These are phyloP conservation scores for Teleiodes luculella DNA, from an alignment of 2,888 invertebrate genomes.

Conservation along the genomic window DNA sequence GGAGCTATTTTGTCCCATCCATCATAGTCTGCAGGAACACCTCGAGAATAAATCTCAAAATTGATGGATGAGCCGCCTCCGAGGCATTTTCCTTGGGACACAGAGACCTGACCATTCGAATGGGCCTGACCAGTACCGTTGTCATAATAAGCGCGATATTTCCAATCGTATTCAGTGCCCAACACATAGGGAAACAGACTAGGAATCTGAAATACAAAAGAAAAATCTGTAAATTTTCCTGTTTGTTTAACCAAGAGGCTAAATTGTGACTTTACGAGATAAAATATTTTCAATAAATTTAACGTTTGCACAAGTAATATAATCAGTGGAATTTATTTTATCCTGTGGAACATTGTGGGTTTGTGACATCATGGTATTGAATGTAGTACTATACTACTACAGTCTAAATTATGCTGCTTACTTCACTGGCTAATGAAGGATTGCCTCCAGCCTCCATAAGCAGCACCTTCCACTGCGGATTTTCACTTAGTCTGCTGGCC, in stretches of 20 bases:
- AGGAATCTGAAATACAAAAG: slow-evolving; percentile 32
- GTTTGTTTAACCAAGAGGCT: too few relatives aligned
- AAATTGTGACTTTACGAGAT: too few relatives aligned
- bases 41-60: slow-evolving; percentile 37
- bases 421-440: slow-evolving; percentile 66
- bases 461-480: slow-evolving; percentile 66
- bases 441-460: slow-evolving; percentile 75
- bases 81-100: slow-evolving; percentile 40
- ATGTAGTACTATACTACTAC: too few relatives aligned
- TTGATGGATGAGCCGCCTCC: slow-evolving; percentile 40
- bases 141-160: slow-evolving; percentile 33
- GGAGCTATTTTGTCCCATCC: slow-evolving; percentile 35
- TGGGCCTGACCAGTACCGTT: slow-evolving; percentile 32
- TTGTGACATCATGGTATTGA: too few relatives aligned
- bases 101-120: slow-evolving; percentile 26
- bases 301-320: too few relatives aligned
- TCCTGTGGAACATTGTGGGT: too few relatives aligned
- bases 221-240: too few relatives aligned
- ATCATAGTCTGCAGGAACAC: slow-evolving; percentile 37
- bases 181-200: slow-evolving; percentile 32
- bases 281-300: too few relatives aligned
- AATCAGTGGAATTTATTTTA: too few relatives aligned
- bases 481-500: slow-evolving; percentile 72
- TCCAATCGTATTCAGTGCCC: slow-evolving; percentile 37
- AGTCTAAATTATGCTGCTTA: neutral